Evolutionary conservation across 2,113 vertebrate genomes (phyloP), one percentile per base, ranked within the genome.

Genomic region (Pseudorectes ferrugineus): DNA sequence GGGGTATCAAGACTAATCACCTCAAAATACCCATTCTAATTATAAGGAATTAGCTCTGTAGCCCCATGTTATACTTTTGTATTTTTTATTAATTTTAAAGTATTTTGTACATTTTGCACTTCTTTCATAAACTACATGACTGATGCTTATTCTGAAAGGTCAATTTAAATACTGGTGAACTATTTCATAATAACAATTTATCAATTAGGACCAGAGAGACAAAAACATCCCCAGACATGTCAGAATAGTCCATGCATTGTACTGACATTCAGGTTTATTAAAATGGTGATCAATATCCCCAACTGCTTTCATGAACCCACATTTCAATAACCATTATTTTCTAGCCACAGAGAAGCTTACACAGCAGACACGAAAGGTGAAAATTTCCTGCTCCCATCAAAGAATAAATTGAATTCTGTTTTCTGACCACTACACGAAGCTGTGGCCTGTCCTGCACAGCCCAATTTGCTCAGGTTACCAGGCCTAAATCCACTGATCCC

Each of bases 391-490:
- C 45, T 75, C 51, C 18, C 8, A 8, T 12, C 76, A 52, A 77
- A 59, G n/a, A 92, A 89, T 20, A 59, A 85, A 40, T 16, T 19
- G 33, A 81, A 65, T 45, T 72, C 35, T 46, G 4, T 10, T 70
- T 71, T 66, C 43, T 81, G 38, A 81, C 22, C 1, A 3, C 36
- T 70, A 2, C 26, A 7, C 3, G n/a, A 51, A 71, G 49, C 21
- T 68, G 43, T 38, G 70, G 43, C 33, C 65, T 49, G 75, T 36
- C 48, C 65, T 82, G 83, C 65, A 8, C 51, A 77, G 72, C 54
- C 76, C 91, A 91, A 55, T 98, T 97, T 98, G 96, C 96, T 84
- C 63, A 40, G 51, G 85, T 31, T 80, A 58, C 43, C 54, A 66
- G 58, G 42, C 59, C 78, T 79, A 79, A 95, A 92, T 7, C 49